Percentiles rank a stretch among this genome's conserved stretches.
phyloP scores from a whole-genome alignment of 1,140 invertebrate genomes.

The Alviniconcha marisindica region DNA sequence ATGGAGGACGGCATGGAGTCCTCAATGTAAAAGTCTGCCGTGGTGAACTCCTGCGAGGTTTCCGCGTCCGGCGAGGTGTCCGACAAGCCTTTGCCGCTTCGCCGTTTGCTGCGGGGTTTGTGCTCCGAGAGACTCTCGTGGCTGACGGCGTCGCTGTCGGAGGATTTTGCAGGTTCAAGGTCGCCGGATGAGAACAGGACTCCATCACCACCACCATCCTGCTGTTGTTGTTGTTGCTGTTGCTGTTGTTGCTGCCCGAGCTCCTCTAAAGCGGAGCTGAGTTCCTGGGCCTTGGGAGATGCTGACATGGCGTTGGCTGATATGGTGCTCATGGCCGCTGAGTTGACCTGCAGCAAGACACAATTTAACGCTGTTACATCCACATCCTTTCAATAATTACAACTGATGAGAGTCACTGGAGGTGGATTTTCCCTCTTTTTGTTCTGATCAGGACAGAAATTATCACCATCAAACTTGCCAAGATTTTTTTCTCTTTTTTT shows the following conservation, averaged over 20 bases:
- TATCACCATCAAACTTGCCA: too few species aligned
- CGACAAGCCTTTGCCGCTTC: constrained; percentile 21
- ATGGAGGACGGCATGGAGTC: constrained; percentile 82
- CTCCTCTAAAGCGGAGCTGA: background rate
- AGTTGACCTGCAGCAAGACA: constrained; percentile 34
- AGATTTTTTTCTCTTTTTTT: too few species aligned
- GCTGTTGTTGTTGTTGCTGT: background rate
- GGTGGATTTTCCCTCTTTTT: too few species aligned
- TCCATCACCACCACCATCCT: constrained; percentile 31
- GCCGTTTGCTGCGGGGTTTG: constrained; percentile 37
- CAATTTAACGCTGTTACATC: too few species aligned
- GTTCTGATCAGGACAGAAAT: too few species aligned
- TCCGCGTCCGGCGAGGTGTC: constrained; percentile 65
- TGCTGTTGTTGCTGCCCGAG: background rate
- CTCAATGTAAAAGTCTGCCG: constrained; percentile 90
- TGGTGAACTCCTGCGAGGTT: constrained; percentile 82
- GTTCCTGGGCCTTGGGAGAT: constrained; percentile 15
- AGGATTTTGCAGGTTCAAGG: constrained; percentile 50
- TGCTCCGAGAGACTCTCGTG: constrained; percentile 34
- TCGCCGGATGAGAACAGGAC: constrained; percentile 52
- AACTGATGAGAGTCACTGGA: background rate
- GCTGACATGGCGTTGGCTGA: constrained; percentile 14
- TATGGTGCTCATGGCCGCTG: constrained; percentile 37
- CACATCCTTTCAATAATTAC: too few species aligned
- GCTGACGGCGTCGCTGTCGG: constrained; percentile 51